These are phyloP conservation scores for Globodera ellingtonae DNA, from an alignment of 1,140 invertebrate species.

Conservation along the genomic window DNA sequence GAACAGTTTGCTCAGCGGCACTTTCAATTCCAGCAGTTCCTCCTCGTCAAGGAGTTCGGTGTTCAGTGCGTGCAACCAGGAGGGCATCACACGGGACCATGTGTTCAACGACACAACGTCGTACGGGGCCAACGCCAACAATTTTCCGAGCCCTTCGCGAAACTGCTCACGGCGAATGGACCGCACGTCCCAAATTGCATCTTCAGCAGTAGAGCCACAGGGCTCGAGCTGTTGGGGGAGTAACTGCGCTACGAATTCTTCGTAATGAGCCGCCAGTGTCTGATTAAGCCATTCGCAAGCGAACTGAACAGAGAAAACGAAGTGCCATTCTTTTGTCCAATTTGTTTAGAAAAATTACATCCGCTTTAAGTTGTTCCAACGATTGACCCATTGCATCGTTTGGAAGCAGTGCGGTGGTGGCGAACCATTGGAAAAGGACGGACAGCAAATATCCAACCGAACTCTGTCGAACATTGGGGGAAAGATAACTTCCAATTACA, in stretches of 20 bases:
- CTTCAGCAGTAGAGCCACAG: conserved; percentile 84
- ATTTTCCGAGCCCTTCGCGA: conserved; percentile 75
- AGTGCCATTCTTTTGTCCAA: conserved; percentile 8
- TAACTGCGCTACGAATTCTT: conserved; percentile 82
- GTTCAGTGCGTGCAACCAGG: conserved; percentile 92
- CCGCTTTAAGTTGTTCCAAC: conserved; percentile 86
- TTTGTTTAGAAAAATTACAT: conserved; percentile 65
- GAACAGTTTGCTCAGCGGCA: conserved; percentile 90
- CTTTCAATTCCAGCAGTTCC: conserved; percentile 85
- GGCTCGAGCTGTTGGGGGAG: conserved; percentile 75
- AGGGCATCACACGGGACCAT: conserved; percentile 96
- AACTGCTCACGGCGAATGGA: conserved; percentile 86
- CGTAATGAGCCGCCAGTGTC: conserved; percentile 82
- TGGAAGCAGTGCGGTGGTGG: conserved; percentile 91
- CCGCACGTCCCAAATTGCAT: conserved; percentile 84
- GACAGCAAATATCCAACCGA: conserved; percentile 82
- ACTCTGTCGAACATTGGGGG: conserved; percentile 5
- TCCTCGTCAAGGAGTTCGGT: conserved; percentile 89
- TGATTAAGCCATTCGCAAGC: conserved; percentile 87
- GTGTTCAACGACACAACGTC: conserved; percentile 90
- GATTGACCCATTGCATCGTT: conserved; percentile 82
- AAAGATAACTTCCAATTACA: too few relatives aligned
- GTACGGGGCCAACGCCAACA: conserved; percentile 94
- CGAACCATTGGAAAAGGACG: conserved; percentile 98
- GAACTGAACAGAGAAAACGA: conserved; percentile 69